Base-by-base conservation (phyloP, 2,797 vertebrate species). In the Spondyliosoma cantharus region DNA sequence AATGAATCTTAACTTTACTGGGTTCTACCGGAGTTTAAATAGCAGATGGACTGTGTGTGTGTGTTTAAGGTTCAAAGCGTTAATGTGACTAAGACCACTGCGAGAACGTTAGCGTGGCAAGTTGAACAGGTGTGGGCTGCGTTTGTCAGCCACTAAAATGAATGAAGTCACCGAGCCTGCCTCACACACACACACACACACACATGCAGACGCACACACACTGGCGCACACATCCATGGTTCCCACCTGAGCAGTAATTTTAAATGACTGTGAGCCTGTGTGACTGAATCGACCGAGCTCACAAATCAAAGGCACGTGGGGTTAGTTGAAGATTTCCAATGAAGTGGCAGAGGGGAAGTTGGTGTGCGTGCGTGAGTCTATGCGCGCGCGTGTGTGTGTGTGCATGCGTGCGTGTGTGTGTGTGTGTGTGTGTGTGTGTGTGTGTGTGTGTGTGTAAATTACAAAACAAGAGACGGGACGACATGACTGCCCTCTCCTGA, bases 191-290 rank as follows among this genome's bases (percentile, higher is more conserved):
- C 63, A 60, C 49, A 43, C 54, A 62, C 50, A 56, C 50, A 22
- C 56, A 60, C 53, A 43, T 58, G 80, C 72, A 57, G 78, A 52
- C 64, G 52, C 57, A 46, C 57, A 76, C 45, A 72, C 58, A 57
- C 78, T 58, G 53, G 63, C 58, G 6, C 54, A 64, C 50, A 57
- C 46, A 73, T 20, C 53, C 80, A 61, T 6, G 15, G 70, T 43
- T 92, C 89, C 90, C 91, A 93, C 87, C 88, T 93, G 90, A 90
- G 87, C 82, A 72, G 87, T 92, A 85, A 90, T 80, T 91, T 85
- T 86, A 92, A 92, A 91, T 86, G 86, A 83, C 83, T 84, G 66
- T 83, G 78, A 83, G 86, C 49, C 72, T 66, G 84, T 84, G 80
- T 50, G 81, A 86, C 84, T 82, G 79, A 87, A 87, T 88, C 24